These are phyloP conservation scores for Centrocercus urophasianus DNA, from an alignment of 2,113 vertebrate species.

Conservation along the genomic window DNA sequence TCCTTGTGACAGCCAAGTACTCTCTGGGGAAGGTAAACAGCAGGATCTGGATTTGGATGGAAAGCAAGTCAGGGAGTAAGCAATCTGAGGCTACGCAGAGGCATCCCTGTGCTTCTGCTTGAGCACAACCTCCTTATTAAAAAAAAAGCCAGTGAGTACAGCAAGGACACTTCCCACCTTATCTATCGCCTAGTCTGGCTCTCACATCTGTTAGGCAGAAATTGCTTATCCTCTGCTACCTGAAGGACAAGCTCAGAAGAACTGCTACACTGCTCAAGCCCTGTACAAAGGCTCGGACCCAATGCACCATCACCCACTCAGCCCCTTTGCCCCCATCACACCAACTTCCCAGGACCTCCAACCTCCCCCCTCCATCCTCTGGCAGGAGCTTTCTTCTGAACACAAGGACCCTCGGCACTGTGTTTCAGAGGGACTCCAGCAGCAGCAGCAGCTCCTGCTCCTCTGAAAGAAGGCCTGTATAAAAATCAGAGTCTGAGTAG, in stretches of 20 bases:
- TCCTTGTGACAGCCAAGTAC: neutral
- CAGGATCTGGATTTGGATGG: neutral
- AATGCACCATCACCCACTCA: neutral
- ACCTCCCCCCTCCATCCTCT: neutral
- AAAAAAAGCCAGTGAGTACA: neutral
- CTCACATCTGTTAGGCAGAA: neutral
- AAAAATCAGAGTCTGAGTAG: neutral
- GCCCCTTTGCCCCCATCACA: neutral
- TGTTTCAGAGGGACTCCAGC: neutral
- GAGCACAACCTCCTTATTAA: neutral
- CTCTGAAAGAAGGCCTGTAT: neutral
- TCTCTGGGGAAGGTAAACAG: neutral
- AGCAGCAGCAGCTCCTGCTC: neutral
- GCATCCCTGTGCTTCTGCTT: neutral
- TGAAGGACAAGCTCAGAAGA: neutral
- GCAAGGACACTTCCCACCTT: neutral
- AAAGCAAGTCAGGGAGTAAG: neutral
- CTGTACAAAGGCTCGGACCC: neutral
- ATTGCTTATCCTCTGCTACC: neutral
- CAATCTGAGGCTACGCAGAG: neutral
- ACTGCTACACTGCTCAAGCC: neutral
- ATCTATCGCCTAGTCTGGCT: rapidly evolving
- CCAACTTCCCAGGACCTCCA: neutral
- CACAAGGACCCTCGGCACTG: neutral
- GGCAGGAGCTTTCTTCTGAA: neutral